Evolutionary conservation across 2,113 vertebrate species (phyloP).

Genomic region (Ictalurus punctatus): DNA sequence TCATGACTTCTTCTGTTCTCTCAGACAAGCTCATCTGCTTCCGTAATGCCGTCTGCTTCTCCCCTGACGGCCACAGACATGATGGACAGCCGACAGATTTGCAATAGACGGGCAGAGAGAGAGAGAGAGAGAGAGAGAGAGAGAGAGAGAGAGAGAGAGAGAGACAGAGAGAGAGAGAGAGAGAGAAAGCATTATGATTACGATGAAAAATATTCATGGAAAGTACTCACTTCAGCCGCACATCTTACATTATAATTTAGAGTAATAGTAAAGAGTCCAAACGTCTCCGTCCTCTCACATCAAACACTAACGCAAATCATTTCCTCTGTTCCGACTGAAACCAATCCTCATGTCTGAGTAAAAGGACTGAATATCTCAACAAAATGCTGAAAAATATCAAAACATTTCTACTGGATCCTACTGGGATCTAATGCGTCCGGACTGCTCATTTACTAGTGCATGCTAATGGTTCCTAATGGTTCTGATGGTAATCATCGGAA

Average conservation of each 20-base stretch:
- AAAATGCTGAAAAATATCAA: neutral
- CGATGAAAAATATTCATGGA: neutral
- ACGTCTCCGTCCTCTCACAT: neutral
- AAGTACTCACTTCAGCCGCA: too few relatives aligned
- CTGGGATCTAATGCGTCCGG: neutral
- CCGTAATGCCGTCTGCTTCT: constrained; percentile 20
- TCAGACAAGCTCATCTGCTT: constrained; percentile 38
- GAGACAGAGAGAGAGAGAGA: constrained; percentile 8
- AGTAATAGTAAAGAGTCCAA: neutral
- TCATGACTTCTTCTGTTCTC: constrained; percentile 48
- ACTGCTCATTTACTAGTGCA: neutral
- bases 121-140: constrained; percentile 15
- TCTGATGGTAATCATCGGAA: neutral
- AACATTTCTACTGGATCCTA: neutral
- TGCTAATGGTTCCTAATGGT: neutral
- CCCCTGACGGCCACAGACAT: constrained; percentile 46
- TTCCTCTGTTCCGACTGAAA: neutral
- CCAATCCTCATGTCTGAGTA: neutral
- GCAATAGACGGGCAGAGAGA: constrained; percentile 1
- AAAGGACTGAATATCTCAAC: neutral
- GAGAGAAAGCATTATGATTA: constrained; percentile 14
- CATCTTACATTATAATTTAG: neutral
- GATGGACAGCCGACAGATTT: neutral
- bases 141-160: constrained; percentile 5
- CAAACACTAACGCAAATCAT: neutral